phyloP scores from a whole-genome alignment of 2,797 vertebrate species.

The Gambelia wislizenii region DNA sequence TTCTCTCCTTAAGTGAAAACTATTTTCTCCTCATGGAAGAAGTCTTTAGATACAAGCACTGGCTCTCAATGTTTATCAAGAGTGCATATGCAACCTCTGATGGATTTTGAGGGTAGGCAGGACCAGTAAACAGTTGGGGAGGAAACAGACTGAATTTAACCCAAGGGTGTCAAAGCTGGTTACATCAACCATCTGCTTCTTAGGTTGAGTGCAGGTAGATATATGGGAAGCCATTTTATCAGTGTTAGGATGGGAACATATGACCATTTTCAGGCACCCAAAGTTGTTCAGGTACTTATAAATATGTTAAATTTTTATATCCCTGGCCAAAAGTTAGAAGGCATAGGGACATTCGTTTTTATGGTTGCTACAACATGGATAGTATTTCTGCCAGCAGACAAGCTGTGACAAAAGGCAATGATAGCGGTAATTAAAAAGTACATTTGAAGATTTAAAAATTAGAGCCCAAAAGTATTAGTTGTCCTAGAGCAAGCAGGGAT shows the following conservation, averaged over 20 bases:
- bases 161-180: background rate
- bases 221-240: background rate
- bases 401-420: background rate
- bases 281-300: background rate
- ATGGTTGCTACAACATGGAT: conserved; percentile 2
- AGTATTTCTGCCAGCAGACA: conserved; percentile 18
- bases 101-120: background rate
- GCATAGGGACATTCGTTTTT: background rate
- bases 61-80: background rate
- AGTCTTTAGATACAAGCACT: background rate
- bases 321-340: background rate
- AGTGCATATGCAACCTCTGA: background rate
- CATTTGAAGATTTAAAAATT: conserved; percentile 53
- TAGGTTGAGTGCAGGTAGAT: background rate
- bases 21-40: background rate
- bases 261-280: background rate
- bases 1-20: background rate
- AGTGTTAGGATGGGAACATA: background rate
- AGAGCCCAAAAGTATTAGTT: conserved; percentile 48
- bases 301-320: background rate
- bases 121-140: background rate
- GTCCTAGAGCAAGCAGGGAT: no score
- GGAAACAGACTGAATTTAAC: background rate
- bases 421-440: conserved; percentile 27
- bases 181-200: background rate